Percentiles rank a stretch among this genome's conserved stretches.
These are phyloP conservation scores for Apodemus speciosus DNA, from an alignment of 2,113 vertebrate genomes.

Conservation along the genomic window DNA sequence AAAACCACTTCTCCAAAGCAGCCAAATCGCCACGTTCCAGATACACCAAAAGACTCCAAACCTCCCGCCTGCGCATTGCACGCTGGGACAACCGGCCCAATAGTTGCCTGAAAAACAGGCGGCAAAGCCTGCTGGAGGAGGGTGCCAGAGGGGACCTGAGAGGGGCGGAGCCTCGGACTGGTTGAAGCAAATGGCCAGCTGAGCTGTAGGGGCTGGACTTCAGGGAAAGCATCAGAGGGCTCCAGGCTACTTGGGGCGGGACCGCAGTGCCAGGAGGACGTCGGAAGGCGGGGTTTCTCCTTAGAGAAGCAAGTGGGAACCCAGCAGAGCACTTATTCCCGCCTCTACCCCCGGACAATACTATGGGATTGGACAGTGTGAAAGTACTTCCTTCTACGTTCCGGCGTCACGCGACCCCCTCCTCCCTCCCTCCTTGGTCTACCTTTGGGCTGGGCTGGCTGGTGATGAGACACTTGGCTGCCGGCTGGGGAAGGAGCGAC, in stretches of 20 bases:
- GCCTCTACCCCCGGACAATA: background rate
- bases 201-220: background rate
- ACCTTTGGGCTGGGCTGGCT: background rate
- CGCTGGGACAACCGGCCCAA: background rate
- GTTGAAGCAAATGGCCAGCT: background rate
- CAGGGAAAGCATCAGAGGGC: background rate
- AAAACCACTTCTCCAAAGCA: background rate
- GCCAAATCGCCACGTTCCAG: background rate
- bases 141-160: background rate
- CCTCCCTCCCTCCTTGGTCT: background rate
- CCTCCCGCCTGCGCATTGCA: slow-evolving; percentile 67
- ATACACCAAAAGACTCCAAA: background rate
- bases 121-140: background rate
- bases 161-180: background rate
- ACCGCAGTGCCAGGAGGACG: background rate
- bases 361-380: slow-evolving; percentile 18
- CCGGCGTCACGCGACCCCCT: slow-evolving; percentile 70
- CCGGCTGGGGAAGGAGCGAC: background rate
- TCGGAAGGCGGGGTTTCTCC: background rate
- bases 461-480: slow-evolving; percentile 47
- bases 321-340: background rate
- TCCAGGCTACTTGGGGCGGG: slow-evolving; percentile 5
- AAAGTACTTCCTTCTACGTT: slow-evolving; percentile 50
- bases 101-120: background rate
- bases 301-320: background rate